Percentiles rank a stretch among this genome's conserved stretches.
These are phyloP conservation scores for Lagopus muta DNA, from an alignment of 2,113 vertebrate species.

Conservation along the genomic window DNA sequence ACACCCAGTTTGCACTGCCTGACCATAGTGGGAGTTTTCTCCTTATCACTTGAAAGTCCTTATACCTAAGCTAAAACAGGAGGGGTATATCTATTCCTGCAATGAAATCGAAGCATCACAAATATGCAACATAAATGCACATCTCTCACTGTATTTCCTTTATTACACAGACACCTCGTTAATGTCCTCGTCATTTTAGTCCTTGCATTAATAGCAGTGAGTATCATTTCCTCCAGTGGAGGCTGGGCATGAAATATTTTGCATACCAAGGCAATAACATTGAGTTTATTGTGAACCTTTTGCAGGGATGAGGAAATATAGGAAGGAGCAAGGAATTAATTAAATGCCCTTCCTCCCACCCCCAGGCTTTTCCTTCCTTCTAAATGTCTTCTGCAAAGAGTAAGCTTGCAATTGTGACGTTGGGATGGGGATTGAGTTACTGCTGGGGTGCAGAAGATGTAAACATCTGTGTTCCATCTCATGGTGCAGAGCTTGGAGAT, in stretches of 20 bases:
- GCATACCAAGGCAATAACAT: slow-evolving; percentile 21
- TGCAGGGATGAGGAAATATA: neutral
- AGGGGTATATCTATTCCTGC: neutral
- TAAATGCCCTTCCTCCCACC: neutral
- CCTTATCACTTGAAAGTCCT: neutral
- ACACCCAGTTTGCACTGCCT: neutral
- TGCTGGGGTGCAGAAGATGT: neutral
- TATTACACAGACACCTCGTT: neutral
- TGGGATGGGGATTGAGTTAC: neutral
- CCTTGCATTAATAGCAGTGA: slow-evolving; percentile 24
- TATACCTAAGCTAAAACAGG: neutral
- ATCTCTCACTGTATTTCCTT: neutral
- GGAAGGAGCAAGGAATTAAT: neutral
- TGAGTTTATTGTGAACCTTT: slow-evolving; percentile 11
- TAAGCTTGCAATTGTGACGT: neutral
- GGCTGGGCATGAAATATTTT: slow-evolving; percentile 11
- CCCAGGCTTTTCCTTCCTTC: neutral
- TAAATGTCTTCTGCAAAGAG: neutral
- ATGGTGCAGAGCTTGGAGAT: neutral
- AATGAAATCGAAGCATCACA: neutral
- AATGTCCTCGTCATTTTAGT: slow-evolving; percentile 33
- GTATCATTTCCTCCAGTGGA: neutral
- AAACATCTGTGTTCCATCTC: neutral
- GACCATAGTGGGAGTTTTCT: neutral
- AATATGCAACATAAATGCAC: neutral